Evolutionary conservation across 1,140 invertebrate genomes (phyloP), one percentile per base, ranked within the genome.

Genomic region (Drosophila pandora): DNA sequence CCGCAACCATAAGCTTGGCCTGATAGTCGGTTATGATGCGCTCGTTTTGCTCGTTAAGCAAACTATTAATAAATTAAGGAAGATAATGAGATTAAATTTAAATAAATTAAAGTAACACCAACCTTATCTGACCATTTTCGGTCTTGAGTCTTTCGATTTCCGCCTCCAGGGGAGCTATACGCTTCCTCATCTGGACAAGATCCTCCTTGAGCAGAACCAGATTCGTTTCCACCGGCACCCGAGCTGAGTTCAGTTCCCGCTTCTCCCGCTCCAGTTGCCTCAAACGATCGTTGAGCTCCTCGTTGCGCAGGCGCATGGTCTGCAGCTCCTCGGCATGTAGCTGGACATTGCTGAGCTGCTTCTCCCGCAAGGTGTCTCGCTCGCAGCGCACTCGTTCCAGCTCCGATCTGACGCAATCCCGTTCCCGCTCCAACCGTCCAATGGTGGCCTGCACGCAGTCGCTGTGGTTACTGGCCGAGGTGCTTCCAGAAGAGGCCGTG

Each of bases 31-130:
- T 69, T 23, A 92, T 58, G 1, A 85, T 69, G n/a, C 88, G 88
- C 53, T 92, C 91, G 12, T 90, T 90, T 50, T 92, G 90, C 22
- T 91, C 90, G 5, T 92, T 90, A 0, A 92, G 39, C 55, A 92
- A 60, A 30, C 90, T 91, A 22, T 22, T 48, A 49, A 8, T 0
- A 22, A 3, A 47, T 56, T n/a, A 60, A 7, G 28, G 5, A 43
- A 6, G 6, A 0, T 5, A n/a, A 28, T 28, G 5, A 0, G 5
- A 6, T 37, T 12, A 37, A n/a, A 37, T 12, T 3, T 10, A 10
- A 10, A n/a, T 12, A 4, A 4, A 37, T 37, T 2, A 50, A 12
- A 4, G 10, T 17, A 41, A 8, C 1, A 59, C 53, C 62, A 13
- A 91, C 90, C 76, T 82, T 22, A 91, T 75, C 39, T 91, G 90